These are phyloP conservation scores for Magallana gigas DNA, from an alignment of 1,140 invertebrate genomes.

Conservation along the genomic window DNA sequence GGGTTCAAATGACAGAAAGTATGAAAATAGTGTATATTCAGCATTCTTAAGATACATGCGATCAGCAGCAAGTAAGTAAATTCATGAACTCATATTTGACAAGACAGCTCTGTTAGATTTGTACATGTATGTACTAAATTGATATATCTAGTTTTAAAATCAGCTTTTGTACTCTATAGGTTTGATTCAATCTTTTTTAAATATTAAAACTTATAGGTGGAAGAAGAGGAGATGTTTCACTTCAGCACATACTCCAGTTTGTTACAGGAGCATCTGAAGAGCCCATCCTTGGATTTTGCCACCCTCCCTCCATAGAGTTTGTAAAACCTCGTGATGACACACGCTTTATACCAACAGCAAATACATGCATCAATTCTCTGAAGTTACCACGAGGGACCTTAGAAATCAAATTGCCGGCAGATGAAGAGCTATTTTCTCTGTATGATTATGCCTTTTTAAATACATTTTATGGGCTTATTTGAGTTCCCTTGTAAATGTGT, in stretches of 20 bases:
- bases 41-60: constrained; percentile 51
- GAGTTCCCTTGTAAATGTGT: too few relatives aligned
- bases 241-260: constrained; percentile 24
- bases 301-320: constrained; percentile 40
- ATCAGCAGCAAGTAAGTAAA: constrained; percentile 54
- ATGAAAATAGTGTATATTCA: constrained; percentile 49
- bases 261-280: constrained; percentile 25
- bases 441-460: constrained; percentile 56
- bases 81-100: too few relatives aligned
- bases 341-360: constrained; percentile 34
- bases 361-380: constrained; percentile 33
- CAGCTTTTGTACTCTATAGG: too few relatives aligned
- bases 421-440: constrained; percentile 45
- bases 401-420: not conserved
- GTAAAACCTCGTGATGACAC: not conserved
- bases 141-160: too few relatives aligned
- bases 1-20: constrained; percentile 42
- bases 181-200: too few relatives aligned
- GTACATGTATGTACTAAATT: too few relatives aligned
- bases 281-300: constrained; percentile 31
- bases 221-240: constrained; percentile 25
- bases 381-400: constrained; percentile 32
- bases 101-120: too few relatives aligned
- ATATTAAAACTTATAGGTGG: constrained; percentile 46
- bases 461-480: constrained; percentile 49